Base-by-base conservation (phyloP, 2,113 vertebrate genomes). In the Pavo muticus region DNA sequence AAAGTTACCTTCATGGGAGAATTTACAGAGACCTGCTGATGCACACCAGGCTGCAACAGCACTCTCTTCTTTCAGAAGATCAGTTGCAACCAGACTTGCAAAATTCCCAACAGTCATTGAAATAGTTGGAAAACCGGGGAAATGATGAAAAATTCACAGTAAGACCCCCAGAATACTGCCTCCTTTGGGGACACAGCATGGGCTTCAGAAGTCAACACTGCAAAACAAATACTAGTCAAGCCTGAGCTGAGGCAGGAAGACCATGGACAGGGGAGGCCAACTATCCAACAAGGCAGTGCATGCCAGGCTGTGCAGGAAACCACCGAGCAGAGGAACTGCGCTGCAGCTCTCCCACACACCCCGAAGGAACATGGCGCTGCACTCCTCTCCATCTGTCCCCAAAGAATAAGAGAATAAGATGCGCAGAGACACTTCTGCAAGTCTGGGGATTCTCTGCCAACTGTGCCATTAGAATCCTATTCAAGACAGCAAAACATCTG, bases 241-340 rank as follows among this genome's bases (percentile, higher is more conserved):
- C 42, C 61, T 63, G 37, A 86, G 67, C 25, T 1, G 0, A 86
- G 68, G 54, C 79, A 88, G 75, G 75, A 93, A 95, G 90, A n/a
- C 71, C 79, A 68, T 69, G 25, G 48, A 85, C 63, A 95, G 37
- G 8, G 56, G 48, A 91, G 68, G 83, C 74, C 91, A 87, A 37
- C 32, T 93, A 74, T 75, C 25, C 0, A 91, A 94, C 3, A 27
- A 91, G 88, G 37, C 19, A 4, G 85, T 86, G 83, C 82, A 91
- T 65, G 64, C 79, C 68, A 85, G 13, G 27, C 1, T 30, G 67
- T 32, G 50, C 82, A 90, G 82, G 54, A 90, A 85, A 67, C n/a
- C 71, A 73, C 54, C 30, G 39, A 73, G 64, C 59, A 48, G 56
- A 88, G 72, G 73, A 83, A 45, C 59, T 5, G 11, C 64, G 92